Percentiles rank a stretch among this genome's conserved stretches.
Evolutionary conservation across 2,888 invertebrate genomes (phyloP).

Genomic region (Glomeris marginata): DNA sequence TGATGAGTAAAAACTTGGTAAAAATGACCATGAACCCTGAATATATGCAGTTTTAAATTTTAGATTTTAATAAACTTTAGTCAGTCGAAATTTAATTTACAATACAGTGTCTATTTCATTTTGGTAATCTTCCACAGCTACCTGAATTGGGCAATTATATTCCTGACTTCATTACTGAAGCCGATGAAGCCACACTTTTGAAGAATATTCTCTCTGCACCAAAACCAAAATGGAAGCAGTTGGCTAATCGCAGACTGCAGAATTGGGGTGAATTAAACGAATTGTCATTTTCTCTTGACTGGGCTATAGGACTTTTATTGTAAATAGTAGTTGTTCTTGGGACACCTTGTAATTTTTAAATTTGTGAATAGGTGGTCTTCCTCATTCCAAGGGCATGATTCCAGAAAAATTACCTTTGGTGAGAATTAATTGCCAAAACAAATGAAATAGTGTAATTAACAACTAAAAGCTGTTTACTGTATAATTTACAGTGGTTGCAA

Average conservation of each 20-base stretch:
- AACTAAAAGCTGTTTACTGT: neutral
- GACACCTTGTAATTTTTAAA: neutral
- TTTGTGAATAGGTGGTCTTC: conserved; percentile 51
- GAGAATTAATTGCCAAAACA: conserved; percentile 2
- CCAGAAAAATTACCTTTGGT: conserved; percentile 65
- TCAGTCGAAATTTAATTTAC: too few species aligned
- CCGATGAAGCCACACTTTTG: conserved; percentile 50
- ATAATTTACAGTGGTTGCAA: conserved; percentile 47
- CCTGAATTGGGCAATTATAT: conserved; percentile 41
- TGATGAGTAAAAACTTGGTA: too few species aligned
- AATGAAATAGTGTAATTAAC: too few species aligned
- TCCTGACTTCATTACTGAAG: conserved; percentile 64
- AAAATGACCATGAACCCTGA: too few species aligned
- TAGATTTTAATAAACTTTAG: too few species aligned
- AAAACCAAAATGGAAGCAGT: conserved; percentile 89
- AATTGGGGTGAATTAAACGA: conserved; percentile 54
- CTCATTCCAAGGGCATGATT: conserved; percentile 85
- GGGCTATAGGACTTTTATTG: neutral
- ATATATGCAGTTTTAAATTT: too few species aligned
- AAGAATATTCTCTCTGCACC: conserved; percentile 62
- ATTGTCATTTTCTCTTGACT: neutral
- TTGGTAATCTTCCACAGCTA: too few species aligned
- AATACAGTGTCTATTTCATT: too few species aligned
- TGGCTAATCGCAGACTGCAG: conserved; percentile 79
- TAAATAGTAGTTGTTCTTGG: neutral